Percentiles rank a stretch among this genome's conserved stretches.
Conservation (phyloP, 2,888 invertebrate genomes). For the Drosophila bunnanda region DNA sequence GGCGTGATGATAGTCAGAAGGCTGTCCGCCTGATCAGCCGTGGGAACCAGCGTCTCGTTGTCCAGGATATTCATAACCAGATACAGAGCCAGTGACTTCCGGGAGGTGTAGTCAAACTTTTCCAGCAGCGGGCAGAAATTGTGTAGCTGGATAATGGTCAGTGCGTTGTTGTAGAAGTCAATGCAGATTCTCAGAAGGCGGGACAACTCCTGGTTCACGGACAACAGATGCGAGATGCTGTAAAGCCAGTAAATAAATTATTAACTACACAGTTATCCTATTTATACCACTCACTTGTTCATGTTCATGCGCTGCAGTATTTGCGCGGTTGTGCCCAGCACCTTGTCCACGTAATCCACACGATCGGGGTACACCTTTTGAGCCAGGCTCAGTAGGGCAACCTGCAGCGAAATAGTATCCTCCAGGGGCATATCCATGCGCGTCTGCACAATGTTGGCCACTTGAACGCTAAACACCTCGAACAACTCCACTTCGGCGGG, state of each 20-base stretch:
- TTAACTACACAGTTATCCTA: fast-evolving
- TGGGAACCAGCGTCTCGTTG: slow-evolving; percentile 93
- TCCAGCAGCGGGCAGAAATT: slow-evolving; percentile 94
- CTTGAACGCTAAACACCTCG: slow-evolving; percentile 99
- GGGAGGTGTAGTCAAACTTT: slow-evolving; percentile 94
- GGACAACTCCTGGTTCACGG: slow-evolving; percentile 96
- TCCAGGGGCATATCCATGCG: slow-evolving; percentile 97
- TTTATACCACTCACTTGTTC: slow-evolving; percentile 87
- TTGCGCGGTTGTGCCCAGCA: slow-evolving; percentile 94
- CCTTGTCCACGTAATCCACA: slow-evolving; percentile 97
- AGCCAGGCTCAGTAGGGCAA: slow-evolving; percentile 96
- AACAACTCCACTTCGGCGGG: slow-evolving; percentile 96
- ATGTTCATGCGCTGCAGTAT: slow-evolving; percentile 95
- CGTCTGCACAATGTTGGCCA: slow-evolving; percentile 97
- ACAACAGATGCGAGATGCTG: slow-evolving; percentile 84
- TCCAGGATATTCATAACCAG: slow-evolving; percentile 96
- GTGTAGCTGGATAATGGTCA: slow-evolving; percentile 93
- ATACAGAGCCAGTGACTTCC: slow-evolving; percentile 94
- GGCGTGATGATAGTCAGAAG: slow-evolving; percentile 93
- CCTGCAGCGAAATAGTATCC: slow-evolving; percentile 97
- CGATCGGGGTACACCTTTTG: slow-evolving; percentile 98
- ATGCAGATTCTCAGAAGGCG: slow-evolving; percentile 97
- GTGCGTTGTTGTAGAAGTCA: slow-evolving; percentile 96
- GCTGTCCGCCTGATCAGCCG: slow-evolving; percentile 94
- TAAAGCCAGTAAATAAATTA: slow-evolving; percentile 14